Evolutionary conservation across 2,113 vertebrate species (phyloP).

Genomic region (Hippopotamus amphibius): DNA sequence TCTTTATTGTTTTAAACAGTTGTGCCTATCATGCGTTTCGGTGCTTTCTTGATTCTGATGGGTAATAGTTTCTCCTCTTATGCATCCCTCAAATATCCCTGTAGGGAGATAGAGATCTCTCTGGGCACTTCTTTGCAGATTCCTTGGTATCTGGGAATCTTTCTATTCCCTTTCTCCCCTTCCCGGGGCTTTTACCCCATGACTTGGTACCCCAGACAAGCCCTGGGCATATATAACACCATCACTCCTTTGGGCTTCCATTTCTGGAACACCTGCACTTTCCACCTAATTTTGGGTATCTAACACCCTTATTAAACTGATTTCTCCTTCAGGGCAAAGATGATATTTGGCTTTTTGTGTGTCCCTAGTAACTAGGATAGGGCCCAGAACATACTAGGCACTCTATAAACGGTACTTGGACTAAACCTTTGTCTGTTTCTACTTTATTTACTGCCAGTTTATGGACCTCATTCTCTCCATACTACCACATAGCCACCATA

Average conservation of each 20-base stretch:
- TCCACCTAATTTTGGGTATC: background rate
- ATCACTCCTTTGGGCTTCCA: background rate
- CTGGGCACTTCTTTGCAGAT: background rate
- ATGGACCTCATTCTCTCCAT: slow-evolving; percentile 17
- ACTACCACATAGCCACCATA: background rate
- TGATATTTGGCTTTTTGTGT: background rate
- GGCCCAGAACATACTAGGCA: background rate
- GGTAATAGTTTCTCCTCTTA: background rate
- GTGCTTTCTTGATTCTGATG: slow-evolving; percentile 17
- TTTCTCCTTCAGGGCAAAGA: background rate
- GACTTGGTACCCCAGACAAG: background rate
- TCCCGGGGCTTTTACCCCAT: background rate
- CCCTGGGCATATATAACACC: background rate
- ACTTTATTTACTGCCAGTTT: slow-evolving; percentile 3
- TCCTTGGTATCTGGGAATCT: background rate
- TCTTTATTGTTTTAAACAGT: background rate
- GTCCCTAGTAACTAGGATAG: background rate
- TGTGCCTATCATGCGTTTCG: background rate
- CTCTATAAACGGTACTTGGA: background rate
- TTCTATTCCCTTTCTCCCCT: background rate
- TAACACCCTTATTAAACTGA: background rate
- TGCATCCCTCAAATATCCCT: background rate
- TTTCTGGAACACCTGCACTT: background rate
- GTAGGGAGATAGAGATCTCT: background rate
- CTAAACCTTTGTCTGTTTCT: background rate